Evolutionary conservation across 2,113 vertebrate species (phyloP).

Genomic region (Condylura cristata): DNA sequence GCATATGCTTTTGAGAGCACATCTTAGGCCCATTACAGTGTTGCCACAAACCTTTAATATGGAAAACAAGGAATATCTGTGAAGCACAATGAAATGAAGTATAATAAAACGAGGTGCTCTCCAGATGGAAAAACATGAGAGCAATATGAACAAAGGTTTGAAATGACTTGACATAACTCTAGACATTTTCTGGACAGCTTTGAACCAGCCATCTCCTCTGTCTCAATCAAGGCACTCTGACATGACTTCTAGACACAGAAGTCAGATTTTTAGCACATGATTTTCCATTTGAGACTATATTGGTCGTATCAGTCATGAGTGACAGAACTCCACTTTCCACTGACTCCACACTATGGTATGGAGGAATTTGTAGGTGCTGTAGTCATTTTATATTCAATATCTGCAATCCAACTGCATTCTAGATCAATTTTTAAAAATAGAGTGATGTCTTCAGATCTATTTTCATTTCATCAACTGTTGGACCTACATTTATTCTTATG

Average conservation of each 20-base stretch:
- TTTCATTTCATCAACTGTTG: not conserved
- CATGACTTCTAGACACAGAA: not conserved
- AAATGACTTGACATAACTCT: not conserved
- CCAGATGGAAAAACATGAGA: not conserved
- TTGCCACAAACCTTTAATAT: not conserved
- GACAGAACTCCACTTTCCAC: not conserved
- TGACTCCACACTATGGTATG: not conserved
- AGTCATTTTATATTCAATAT: not conserved
- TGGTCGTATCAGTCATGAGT: not conserved
- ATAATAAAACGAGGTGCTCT: not conserved
- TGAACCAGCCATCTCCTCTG: not conserved
- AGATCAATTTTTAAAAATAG: not conserved
- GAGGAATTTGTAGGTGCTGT: not conserved
- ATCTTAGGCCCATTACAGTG: not conserved
- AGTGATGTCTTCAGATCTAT: not conserved
- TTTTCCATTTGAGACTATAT: not conserved
- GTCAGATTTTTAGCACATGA: not conserved
- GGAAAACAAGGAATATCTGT: not conserved
- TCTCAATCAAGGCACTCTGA: not conserved
- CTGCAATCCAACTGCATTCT: not conserved
- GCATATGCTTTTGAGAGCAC: too few relatives aligned
- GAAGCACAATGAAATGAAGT: not conserved
- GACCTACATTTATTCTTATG: not conserved
- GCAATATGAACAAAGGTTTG: not conserved
- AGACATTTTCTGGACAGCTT: not conserved